Evolutionary conservation across 2,797 vertebrate species (phyloP), one percentile per base, ranked within the genome.

Genomic region (Microctenopoma lineatum): DNA sequence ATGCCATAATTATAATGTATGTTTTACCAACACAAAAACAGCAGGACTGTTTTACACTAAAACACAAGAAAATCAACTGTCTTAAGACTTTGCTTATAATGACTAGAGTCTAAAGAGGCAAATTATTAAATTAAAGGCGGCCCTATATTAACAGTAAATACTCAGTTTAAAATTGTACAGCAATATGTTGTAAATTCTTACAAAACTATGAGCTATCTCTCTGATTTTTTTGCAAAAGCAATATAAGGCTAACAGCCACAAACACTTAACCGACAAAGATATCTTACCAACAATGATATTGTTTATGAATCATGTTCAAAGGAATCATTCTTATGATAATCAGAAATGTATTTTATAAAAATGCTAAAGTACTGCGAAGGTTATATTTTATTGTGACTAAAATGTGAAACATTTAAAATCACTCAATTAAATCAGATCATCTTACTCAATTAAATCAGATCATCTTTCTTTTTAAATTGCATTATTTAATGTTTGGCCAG

Each of bases 151-250:
- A 87, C 82, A 84, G 58, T 78, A 80, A 88, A 87, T 89, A 91
- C 67, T 87, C 16, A 79, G 46, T 70, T 86, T 87, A 21, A 87
- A 89, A 80, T 85, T 82, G 69, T 84, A 89, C 84, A 86, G 76
- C 82, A 84, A 84, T 86, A 81, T 85, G 73, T 87, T 87, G 83
- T 87, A 78, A 85, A 69, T 70, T 82, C 76, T 88, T 92, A 90
- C 77, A 92, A 92, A 91, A 90, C 75, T 84, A 88, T 86, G 82
- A 73, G 72, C 84, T 78, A 81, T 86, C 66, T 84, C 59, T 89
- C 76, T 81, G 79, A 90, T 32, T 80, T 50, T 69, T 87, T 79
- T 89, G 85, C 70, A 90, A 93, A 93, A 92, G 77, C 84, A 66
- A 48, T 69, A 83, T 80, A 75, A 85, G 82, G 85, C 89, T 80